Evolutionary conservation across 1,140 invertebrate species (phyloP).

Genomic region (Orchesella cincta): DNA sequence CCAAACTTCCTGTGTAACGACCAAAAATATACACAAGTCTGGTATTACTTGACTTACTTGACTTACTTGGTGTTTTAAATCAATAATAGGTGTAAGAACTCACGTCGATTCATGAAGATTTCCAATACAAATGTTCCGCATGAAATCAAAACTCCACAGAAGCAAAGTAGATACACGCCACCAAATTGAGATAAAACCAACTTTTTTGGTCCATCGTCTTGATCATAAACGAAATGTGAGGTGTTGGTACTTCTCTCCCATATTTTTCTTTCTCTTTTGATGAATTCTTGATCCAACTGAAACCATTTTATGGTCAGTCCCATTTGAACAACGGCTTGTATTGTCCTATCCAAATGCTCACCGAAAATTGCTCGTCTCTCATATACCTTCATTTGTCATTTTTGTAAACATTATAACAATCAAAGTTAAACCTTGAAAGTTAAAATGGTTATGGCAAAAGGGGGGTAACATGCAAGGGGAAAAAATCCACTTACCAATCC

Average conservation of each 20-base stretch:
- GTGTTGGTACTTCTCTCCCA: not conserved
- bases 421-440: not conserved
- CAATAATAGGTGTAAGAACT: no score
- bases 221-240: not conserved
- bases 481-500: slow-evolving; percentile 20
- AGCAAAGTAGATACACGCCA: not conserved
- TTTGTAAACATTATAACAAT: not conserved
- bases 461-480: no score
- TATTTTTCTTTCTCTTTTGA: slow-evolving; percentile 2
- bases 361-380: slow-evolving; percentile 14
- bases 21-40: no score
- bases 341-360: slow-evolving; percentile 22
- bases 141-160: no score
- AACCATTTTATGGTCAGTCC: slow-evolving; percentile 26
- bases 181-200: not conserved
- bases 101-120: no score
- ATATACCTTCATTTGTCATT: slow-evolving; percentile 1
- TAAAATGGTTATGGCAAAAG: no score
- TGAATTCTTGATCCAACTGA: not conserved
- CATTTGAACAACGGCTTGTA: slow-evolving; percentile 14
- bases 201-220: slow-evolving; percentile 14
- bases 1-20: no score
- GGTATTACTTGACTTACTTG: no score
- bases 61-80: no score
- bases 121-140: no score